Evolutionary conservation across 2,797 vertebrate species (phyloP).

Genomic region (Anolis apletophallus): DNA sequence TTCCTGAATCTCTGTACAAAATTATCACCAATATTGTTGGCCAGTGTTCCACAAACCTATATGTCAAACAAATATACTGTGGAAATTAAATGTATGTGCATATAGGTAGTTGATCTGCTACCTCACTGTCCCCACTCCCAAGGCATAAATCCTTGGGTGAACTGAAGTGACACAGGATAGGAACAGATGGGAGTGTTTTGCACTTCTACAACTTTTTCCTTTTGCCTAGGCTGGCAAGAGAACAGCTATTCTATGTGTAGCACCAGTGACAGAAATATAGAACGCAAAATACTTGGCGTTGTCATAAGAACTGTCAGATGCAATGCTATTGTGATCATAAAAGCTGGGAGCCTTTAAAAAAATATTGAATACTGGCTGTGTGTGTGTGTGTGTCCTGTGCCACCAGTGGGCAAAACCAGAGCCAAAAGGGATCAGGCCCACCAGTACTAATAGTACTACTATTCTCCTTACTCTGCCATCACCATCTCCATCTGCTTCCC

Average conservation of each 20-base stretch:
- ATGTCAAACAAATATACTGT: background rate
- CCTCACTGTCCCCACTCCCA: too few relatives aligned
- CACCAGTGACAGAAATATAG: background rate
- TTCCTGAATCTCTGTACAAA: background rate
- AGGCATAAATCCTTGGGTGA: background rate
- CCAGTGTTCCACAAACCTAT: background rate
- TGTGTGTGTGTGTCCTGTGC: background rate
- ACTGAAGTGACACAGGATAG: background rate
- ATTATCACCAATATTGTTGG: background rate
- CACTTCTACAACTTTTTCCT: background rate
- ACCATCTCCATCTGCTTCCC: background rate
- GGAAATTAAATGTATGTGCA: background rate
- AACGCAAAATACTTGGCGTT: background rate
- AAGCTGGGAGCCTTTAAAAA: background rate
- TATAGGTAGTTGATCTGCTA: background rate
- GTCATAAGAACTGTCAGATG: background rate
- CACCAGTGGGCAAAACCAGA: background rate
- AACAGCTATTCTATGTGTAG: background rate
- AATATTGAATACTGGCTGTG: too few relatives aligned
- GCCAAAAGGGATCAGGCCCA: background rate
- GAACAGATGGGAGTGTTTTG: conserved; percentile 25
- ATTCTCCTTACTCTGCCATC: background rate
- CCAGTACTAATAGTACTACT: background rate
- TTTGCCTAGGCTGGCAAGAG: background rate
- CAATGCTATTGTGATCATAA: background rate